These are phyloP conservation scores for Callocephalon fimbriatum DNA, from an alignment of 2,113 vertebrate species.

Conservation along the genomic window DNA sequence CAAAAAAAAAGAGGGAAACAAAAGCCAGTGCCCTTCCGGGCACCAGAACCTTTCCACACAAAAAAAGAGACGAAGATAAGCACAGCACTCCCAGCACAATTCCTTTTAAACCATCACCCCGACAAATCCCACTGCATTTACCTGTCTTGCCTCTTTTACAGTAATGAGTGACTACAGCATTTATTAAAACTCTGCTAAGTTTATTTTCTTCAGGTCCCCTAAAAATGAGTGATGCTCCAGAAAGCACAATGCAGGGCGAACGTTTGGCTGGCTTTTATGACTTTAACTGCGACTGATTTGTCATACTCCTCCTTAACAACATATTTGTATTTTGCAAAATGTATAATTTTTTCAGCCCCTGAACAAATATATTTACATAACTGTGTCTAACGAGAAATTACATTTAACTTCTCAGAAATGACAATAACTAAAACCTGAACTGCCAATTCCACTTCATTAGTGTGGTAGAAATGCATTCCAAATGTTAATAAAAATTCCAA, in stretches of 20 bases:
- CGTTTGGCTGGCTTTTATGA: constrained; percentile 56
- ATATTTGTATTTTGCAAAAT: constrained; percentile 82
- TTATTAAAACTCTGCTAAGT: constrained; percentile 66
- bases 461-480: constrained; percentile 85
- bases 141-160: constrained; percentile 1
- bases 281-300: constrained; percentile 69
- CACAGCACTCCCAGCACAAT: background rate
- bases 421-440: constrained; percentile 88
- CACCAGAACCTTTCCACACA: background rate
- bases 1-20: background rate
- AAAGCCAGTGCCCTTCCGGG: background rate
- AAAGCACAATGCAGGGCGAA: constrained; percentile 9
- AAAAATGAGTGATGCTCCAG: constrained; percentile 41
- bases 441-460: constrained; percentile 89
- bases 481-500: constrained; percentile 96
- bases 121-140: background rate
- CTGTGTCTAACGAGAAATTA: constrained; percentile 85
- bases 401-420: constrained; percentile 89
- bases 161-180: background rate
- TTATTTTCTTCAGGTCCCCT: constrained; percentile 12
- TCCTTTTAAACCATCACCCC: background rate
- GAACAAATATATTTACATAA: constrained; percentile 92
- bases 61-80: background rate
- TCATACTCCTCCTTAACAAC: constrained; percentile 78
- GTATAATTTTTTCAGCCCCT: constrained; percentile 83